Percentiles rank a stretch among this genome's conserved stretches.
Evolutionary conservation across 2,797 vertebrate genomes (phyloP).

Genomic region (Coranthus polyacanthus): DNA sequence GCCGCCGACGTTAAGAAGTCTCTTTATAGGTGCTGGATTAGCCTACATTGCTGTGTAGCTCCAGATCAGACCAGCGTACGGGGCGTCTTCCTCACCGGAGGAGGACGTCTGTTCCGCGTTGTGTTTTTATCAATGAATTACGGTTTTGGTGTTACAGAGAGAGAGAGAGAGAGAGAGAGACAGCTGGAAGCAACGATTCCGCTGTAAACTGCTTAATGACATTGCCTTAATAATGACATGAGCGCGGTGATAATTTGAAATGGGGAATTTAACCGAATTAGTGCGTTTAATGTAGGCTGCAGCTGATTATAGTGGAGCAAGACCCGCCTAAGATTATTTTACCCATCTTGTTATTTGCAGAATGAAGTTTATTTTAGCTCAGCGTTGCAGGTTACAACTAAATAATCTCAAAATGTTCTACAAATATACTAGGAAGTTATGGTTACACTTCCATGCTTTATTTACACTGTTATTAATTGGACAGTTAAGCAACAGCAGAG

Average conservation of each 20-base stretch:
- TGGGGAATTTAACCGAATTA: neutral
- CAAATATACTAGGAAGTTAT: too few relatives aligned
- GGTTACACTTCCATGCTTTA: too few relatives aligned
- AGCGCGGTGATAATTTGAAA: neutral
- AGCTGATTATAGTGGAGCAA: neutral
- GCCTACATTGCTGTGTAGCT: slow-evolving; percentile 33
- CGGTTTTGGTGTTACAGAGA: neutral
- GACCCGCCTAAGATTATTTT: too few relatives aligned
- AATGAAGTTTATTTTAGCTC: neutral
- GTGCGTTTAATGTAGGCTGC: neutral
- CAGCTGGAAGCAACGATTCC: slow-evolving; percentile 6
- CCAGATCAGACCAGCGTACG: neutral
- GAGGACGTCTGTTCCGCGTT: neutral
- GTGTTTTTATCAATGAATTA: slow-evolving; percentile 39
- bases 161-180: neutral
- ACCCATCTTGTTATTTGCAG: neutral
- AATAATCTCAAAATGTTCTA: too few relatives aligned
- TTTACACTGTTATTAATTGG: too few relatives aligned
- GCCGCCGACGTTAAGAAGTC: slow-evolving; percentile 59
- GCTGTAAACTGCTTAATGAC: slow-evolving; percentile 12
- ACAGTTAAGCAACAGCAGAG: too few relatives aligned
- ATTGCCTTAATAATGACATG: neutral
- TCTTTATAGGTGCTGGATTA: slow-evolving; percentile 58
- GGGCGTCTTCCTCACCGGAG: neutral
- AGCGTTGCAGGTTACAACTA: too few relatives aligned